Evolutionary conservation across 1,140 invertebrate genomes (phyloP), one percentile per base, ranked within the genome.

Genomic region (Drosophila lini): DNA sequence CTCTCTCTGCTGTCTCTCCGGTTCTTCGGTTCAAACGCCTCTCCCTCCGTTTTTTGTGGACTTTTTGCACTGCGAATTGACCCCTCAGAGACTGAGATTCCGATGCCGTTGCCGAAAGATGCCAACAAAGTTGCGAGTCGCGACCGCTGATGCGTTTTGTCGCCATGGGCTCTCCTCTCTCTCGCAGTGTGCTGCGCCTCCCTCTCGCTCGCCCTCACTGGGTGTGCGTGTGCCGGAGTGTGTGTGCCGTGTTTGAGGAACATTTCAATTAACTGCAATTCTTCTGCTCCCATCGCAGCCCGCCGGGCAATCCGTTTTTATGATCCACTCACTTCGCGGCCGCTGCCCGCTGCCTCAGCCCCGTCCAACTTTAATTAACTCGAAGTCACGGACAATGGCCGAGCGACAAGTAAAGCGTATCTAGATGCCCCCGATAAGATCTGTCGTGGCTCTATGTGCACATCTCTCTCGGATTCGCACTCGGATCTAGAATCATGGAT

Each of bases 251-350:
- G 65, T 57, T 67, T 77, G 67, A 76, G 64, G 75, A 91, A 91
- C 90, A 91, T 91, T 91, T 91, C 90, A 91, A 91, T 91, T 91
- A 91, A 91, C 80, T 91, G 90, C 90, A 90, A 88, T 88, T 91
- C 81, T 83, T 90, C 47, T 78, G 76, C 74, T 80, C 68, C 63
- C 68, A 52, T 73, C 65, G 52, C 65, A 53, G 63, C 62, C 70
- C 68, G 68, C 34, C 67, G 69, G 69, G 71, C 81, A 85, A 85
- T 81, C 78, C 78, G 77, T 85, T 84, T 80, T 80, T 78, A 74
- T 84, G 81, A 88, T 83, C 78, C 80, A 82, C 80, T 67, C 78
- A 50, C 80, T 45, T 63, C 34, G 47, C 58, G 40, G 40, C 41
- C 32, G 62, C 56, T 50, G 38, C 58, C 50, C 53, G 60, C 56